A percentile compares a stretch with the other conserved stretches of the same genome.
Conservation (phyloP, 2,888 invertebrate species). For the Caenorhabditis zanzibari region DNA sequence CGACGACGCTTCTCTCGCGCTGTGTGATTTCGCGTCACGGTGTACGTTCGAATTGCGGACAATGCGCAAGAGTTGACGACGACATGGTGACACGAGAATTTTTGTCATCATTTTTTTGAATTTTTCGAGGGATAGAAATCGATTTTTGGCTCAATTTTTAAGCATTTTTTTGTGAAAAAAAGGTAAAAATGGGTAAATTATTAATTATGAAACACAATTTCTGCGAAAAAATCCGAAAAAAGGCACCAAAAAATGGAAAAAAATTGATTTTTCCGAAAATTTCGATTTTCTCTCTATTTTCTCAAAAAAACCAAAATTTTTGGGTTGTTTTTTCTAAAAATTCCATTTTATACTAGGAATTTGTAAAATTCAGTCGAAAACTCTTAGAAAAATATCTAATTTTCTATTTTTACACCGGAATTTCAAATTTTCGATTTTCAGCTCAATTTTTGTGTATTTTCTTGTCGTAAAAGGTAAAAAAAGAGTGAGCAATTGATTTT, state of each 20-base stretch:
- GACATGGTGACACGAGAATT: background rate
- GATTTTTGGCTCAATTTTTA: background rate
- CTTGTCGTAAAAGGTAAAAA: too few species aligned
- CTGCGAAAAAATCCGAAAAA: background rate
- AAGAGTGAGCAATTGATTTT: too few species aligned
- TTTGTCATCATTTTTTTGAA: constrained; percentile 40
- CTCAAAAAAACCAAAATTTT: constrained; percentile 1
- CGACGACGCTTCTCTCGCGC: constrained; percentile 38
- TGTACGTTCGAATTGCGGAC: constrained; percentile 16
- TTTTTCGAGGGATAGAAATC: background rate
- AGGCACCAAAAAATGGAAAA: too few species aligned
- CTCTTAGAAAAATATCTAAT: too few species aligned
- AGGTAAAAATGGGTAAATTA: background rate
- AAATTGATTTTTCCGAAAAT: background rate
- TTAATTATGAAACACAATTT: background rate
- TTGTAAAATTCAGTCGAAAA: too few species aligned
- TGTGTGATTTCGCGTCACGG: constrained; percentile 33
- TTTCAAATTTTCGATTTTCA: too few species aligned
- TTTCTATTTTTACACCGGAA: too few species aligned
- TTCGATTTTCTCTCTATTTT: background rate
- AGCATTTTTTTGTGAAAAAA: background rate
- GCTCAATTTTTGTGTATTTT: too few species aligned
- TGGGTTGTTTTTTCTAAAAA: background rate
- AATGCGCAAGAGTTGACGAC: constrained; percentile 20
- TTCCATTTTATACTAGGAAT: too few species aligned